phyloP scores from a whole-genome alignment of 2,797 vertebrate species.

The Centropyge bicolor region DNA sequence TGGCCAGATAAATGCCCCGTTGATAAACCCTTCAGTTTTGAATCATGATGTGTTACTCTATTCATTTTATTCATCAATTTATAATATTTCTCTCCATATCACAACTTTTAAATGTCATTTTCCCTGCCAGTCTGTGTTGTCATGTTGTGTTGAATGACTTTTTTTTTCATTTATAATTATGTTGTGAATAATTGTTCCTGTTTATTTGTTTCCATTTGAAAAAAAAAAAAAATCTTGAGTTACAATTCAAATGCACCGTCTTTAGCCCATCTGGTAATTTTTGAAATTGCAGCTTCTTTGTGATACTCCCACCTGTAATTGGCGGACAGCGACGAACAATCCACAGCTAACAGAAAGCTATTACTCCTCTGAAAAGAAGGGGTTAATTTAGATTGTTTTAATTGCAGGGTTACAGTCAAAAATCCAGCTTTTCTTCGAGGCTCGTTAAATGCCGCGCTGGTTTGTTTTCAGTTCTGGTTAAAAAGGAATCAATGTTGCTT shows the following conservation, averaged over 20 bases:
- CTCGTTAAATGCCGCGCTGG: slow-evolving; percentile 54
- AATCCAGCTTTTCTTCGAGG: slow-evolving; percentile 4
- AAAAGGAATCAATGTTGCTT: slow-evolving; percentile 59
- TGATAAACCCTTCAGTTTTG: slow-evolving; percentile 54
- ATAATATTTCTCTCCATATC: slow-evolving; percentile 18
- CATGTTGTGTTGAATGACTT: background rate
- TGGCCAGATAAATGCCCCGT: slow-evolving; percentile 56
- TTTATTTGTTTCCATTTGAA: slow-evolving; percentile 11
- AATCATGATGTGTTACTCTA: slow-evolving; percentile 24
- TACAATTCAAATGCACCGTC: slow-evolving; percentile 13
- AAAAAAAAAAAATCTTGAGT: slow-evolving; percentile 19
- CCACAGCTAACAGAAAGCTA: slow-evolving; percentile 17
- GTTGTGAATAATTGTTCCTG: slow-evolving; percentile 31
- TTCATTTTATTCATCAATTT: slow-evolving; percentile 44
- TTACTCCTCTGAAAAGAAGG: slow-evolving; percentile 7
- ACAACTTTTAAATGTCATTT: slow-evolving; percentile 38
- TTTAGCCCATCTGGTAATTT: slow-evolving; percentile 18
- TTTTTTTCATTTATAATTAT: slow-evolving; percentile 16
- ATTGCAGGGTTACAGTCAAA: slow-evolving; percentile 18
- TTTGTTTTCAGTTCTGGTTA: slow-evolving; percentile 49
- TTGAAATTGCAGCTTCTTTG: slow-evolving; percentile 28
- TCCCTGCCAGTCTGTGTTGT: background rate
- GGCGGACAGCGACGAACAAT: slow-evolving; percentile 12
- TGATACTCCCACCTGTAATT: slow-evolving; percentile 43
- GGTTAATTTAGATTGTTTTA: slow-evolving; percentile 44